phyloP scores from a whole-genome alignment of 1,140 invertebrate species.

The Kradibia gibbosae region DNA sequence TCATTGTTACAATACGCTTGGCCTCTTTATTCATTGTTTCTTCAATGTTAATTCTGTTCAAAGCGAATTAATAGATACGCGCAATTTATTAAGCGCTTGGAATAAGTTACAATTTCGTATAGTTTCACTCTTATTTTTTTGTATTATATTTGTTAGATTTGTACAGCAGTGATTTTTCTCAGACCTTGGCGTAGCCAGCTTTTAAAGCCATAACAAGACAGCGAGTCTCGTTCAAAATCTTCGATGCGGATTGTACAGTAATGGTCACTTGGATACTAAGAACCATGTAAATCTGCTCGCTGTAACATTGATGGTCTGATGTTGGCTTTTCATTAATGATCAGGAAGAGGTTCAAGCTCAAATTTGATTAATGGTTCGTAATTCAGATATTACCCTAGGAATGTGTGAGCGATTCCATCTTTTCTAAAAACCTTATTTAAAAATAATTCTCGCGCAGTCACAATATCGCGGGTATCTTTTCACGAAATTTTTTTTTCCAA shows the following conservation, averaged over 20 bases:
- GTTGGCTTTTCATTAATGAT: background rate
- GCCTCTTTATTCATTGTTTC: slow-evolving; percentile 18
- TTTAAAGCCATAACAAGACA: no score
- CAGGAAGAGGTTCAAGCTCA: background rate
- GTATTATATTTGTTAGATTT: no score
- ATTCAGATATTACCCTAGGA: background rate
- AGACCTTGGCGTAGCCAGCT: no score
- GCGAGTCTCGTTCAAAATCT: no score
- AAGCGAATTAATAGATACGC: background rate
- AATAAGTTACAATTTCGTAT: no score
- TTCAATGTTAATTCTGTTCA: background rate
- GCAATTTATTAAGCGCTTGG: background rate
- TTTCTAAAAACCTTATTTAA: background rate
- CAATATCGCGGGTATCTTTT: slow-evolving; percentile 1
- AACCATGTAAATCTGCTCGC: background rate
- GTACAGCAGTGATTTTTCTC: no score
- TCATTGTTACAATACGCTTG: slow-evolving; percentile 7
- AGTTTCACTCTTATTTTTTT: no score
- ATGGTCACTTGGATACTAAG: no score
- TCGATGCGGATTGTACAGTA: no score
- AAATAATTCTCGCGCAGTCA: background rate
- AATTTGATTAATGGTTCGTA: background rate
- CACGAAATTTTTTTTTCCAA: slow-evolving; percentile 21
- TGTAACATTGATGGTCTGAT: background rate
- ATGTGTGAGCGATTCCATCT: background rate